Percentiles rank a stretch among this genome's conserved stretches.
Evolutionary conservation across 2,797 vertebrate genomes (phyloP).

Genomic region (Phataginus tricuspis): DNA sequence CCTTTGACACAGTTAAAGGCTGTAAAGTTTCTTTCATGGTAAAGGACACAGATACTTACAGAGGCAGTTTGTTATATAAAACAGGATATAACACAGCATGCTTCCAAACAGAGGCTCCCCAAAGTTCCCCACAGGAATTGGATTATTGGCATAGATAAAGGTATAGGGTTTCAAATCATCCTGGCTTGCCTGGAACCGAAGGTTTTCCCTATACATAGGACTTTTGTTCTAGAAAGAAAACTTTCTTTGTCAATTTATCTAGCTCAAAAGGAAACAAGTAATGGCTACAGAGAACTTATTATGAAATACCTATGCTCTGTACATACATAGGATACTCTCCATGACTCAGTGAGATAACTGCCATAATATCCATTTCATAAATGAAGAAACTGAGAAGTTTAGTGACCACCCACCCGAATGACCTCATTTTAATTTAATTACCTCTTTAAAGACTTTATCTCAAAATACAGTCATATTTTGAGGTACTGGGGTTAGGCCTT

Average conservation of each 20-base stretch:
- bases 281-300: neutral
- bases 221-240: neutral
- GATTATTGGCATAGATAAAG: neutral
- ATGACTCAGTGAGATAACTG: neutral
- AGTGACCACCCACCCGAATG: neutral
- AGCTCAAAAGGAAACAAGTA: neutral
- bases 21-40: neutral
- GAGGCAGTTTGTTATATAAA: neutral
- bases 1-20: neutral
- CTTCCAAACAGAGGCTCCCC: neutral
- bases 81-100: neutral
- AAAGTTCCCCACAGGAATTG: neutral
- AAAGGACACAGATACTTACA: neutral
- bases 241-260: neutral
- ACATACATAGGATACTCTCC: neutral
- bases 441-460: neutral
- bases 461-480: neutral
- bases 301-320: neutral
- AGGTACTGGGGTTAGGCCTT: neutral
- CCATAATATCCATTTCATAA: neutral
- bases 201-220: neutral
- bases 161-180: neutral
- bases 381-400: neutral
- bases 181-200: neutral
- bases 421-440: conserved; percentile 12